A percentile compares a stretch with the other conserved stretches of the same genome.
Conservation (phyloP, 2,113 vertebrate species). For the Ctenodactylus gundi region DNA sequence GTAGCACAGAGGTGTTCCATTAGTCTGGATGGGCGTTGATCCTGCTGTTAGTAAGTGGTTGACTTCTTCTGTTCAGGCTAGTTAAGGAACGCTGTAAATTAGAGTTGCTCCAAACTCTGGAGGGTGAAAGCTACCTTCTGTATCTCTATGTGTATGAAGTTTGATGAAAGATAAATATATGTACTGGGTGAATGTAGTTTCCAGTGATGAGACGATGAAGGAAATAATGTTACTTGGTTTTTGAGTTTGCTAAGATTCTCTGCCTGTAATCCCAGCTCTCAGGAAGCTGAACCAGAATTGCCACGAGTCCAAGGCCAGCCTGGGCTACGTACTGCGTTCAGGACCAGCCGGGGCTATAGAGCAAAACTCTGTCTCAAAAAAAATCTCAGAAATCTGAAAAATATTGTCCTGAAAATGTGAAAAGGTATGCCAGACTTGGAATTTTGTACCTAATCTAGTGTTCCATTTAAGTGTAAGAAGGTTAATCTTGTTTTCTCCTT, state of each 20-base stretch:
- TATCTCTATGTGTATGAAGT: background rate
- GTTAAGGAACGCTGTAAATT: background rate
- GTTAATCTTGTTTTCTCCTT: no score
- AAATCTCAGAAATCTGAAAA: constrained; percentile 14
- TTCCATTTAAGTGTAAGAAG: background rate
- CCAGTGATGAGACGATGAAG: background rate
- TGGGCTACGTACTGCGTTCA: no score
- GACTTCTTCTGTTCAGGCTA: background rate
- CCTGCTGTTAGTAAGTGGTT: background rate
- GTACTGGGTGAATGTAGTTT: background rate
- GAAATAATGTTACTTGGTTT: background rate
- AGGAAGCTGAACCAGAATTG: no score
- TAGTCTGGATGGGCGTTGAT: background rate
- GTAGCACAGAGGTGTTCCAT: background rate
- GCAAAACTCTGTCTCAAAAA: no score
- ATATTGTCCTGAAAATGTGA: background rate
- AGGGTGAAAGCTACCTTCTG: background rate
- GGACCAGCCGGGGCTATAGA: no score
- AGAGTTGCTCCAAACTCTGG: background rate
- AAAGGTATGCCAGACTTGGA: background rate
- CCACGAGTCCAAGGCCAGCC: no score
- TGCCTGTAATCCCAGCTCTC: no score
- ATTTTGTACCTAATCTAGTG: background rate
- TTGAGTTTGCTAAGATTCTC: no score
- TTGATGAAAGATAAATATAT: background rate